Base-by-base conservation (phyloP, 2,888 invertebrate genomes). In the Orthosia gothica region DNA sequence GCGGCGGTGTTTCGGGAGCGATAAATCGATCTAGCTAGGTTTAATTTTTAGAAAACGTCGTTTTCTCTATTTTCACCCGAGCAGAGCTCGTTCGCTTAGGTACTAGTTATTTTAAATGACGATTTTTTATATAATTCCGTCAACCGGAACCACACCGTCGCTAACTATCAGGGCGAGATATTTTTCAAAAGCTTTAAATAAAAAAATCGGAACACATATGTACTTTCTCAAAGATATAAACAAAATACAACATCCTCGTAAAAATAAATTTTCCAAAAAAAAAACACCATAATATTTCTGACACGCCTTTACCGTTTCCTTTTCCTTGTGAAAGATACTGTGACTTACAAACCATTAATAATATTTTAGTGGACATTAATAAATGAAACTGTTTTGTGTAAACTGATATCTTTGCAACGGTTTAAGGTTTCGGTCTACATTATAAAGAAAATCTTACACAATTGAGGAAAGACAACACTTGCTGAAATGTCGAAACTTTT, bases 381-480 rank as follows among this genome's bases (percentile, higher is more conserved):
- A 57, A 66, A 52, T 54, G 9, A 50, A 68, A 63, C 32, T 5
- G 45, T 59, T 69, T 45, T 54, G 58, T 81, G 79, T 57, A 70
- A 79, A n/a, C 52, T n/a, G 40, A 79, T 70, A 83, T 20, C 13
- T 13, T 20, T 54, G 65, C 65, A 32, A 70, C 26, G 40, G 79
- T 49, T 49, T 79, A n/a, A 62, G 9, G 18, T 79, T 70, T 16
- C 83, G 45, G 40, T 54, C 18, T 52, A n/a, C 61, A 78, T 54
- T 50, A 26, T 20, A 52, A 76, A 16, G 40, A 52, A 49, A 65
- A 54, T 45, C 54, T 77, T 77, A 45, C 76, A 75, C 76, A 81
- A 77, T 80, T 50, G 80, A 73, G n/a, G 40, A 50, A 49, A 50
- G 11, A 54, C 26, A 72, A 0, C 40, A 0, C 40, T 61, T 45